Evolutionary conservation across 64 coral and sea anemone species (phyloP).

Genomic region (Montipora capricornis): DNA sequence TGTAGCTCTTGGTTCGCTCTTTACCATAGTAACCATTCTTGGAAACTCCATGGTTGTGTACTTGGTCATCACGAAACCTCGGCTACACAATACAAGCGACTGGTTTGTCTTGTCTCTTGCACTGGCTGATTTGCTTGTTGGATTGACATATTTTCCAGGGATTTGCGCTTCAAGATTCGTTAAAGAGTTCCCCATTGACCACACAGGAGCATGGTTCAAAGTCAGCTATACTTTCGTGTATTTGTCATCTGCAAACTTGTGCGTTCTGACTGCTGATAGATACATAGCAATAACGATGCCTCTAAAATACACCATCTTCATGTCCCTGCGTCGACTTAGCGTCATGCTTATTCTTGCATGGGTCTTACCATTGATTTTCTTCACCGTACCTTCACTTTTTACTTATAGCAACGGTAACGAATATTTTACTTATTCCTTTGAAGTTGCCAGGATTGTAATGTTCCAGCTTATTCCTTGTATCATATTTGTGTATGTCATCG

Average conservation of each 20-base stretch:
- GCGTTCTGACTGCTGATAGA: background rate
- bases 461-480: background rate
- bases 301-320: background rate
- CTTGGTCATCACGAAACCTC: too few relatives aligned
- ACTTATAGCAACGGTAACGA: background rate
- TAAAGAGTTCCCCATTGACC: background rate
- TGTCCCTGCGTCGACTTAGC: background rate
- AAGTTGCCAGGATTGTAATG: background rate
- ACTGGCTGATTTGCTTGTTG: constrained; percentile 25
- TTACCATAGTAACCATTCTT: too few relatives aligned
- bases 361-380: background rate
- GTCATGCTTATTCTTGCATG: background rate
- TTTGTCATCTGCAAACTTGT: background rate
- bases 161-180: background rate
- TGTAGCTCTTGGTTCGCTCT: too few relatives aligned
- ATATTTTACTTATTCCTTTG: background rate
- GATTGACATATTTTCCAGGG: background rate
- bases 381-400: background rate
- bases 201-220: constrained; percentile 31
- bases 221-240: constrained; percentile 18
- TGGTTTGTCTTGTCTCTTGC: constrained; percentile 40
- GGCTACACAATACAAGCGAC: background rate
- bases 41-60: too few relatives aligned
- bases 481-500: too few relatives aligned
- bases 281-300: background rate